Percentiles rank a stretch among this genome's conserved stretches.
phyloP scores from a whole-genome alignment of 2,113 vertebrate species.

The Tenebrosternarchus preto region DNA sequence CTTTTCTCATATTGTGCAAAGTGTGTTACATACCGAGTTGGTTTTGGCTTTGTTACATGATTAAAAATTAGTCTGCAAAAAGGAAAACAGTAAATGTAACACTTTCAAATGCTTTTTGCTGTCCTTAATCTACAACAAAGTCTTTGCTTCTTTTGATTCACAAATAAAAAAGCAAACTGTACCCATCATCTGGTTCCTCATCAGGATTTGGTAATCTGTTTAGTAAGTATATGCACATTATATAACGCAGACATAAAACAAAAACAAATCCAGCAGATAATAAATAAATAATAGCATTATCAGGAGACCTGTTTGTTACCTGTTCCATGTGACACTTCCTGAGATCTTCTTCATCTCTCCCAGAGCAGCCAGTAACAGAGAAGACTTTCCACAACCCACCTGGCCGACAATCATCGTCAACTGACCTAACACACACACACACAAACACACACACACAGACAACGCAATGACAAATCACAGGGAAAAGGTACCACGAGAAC shows the following conservation, averaged over 20 bases:
- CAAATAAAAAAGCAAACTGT: conserved; percentile 35
- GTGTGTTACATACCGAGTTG: conserved; percentile 13
- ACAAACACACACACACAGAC: conserved; percentile 24
- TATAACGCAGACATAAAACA: background rate
- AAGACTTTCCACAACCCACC: conserved; percentile 96
- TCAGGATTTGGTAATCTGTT: conserved; percentile 80
- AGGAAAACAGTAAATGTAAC: background rate
- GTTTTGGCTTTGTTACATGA: background rate
- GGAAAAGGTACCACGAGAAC: background rate
- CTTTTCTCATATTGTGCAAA: background rate
- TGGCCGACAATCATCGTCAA: conserved; percentile 98
- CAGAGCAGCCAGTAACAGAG: conserved; percentile 89
- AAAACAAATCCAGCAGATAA: background rate
- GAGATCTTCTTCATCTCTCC: conserved; percentile 98
- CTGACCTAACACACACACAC: conserved; percentile 77
- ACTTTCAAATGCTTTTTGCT: background rate
- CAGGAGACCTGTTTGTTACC: conserved; percentile 65
- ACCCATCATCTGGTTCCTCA: conserved; percentile 82
- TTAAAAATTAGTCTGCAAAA: background rate
- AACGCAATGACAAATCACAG: background rate
- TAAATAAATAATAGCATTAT: background rate
- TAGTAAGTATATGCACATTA: conserved; percentile 48
- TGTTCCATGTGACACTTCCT: conserved; percentile 89
- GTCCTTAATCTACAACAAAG: too few species aligned
- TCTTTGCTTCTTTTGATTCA: too few species aligned